Evolutionary conservation across 92 coral and sea anemone species (phyloP).

Genomic region (Ricordea florida): DNA sequence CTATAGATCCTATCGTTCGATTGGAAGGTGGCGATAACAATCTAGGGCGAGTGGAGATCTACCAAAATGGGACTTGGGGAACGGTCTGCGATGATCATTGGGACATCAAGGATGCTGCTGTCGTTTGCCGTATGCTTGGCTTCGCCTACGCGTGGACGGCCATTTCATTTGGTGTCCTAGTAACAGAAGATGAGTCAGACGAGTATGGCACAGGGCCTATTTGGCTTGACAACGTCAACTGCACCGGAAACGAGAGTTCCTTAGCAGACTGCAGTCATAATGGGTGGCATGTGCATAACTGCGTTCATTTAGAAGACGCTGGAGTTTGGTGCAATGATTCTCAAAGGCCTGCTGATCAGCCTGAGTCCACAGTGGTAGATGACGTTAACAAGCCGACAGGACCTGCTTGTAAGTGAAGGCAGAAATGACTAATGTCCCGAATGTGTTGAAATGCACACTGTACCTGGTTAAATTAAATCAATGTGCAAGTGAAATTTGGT

Average conservation of each 20-base stretch:
- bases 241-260: slow-evolving; percentile 17
- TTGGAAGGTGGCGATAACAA: not conserved
- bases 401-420: slow-evolving; percentile 12
- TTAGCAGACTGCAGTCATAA: slow-evolving; percentile 7
- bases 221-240: slow-evolving; percentile 35
- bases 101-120: slow-evolving; percentile 27
- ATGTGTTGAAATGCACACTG: too few species aligned
- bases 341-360: not conserved
- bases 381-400: slow-evolving; percentile 1
- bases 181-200: not conserved
- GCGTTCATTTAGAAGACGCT: slow-evolving; percentile 35
- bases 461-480: too few species aligned
- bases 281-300: slow-evolving; percentile 42
- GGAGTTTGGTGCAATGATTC: slow-evolving; percentile 20
- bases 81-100: slow-evolving; percentile 48
- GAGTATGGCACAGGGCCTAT: slow-evolving; percentile 26
- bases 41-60: slow-evolving; percentile 61
- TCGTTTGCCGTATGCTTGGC: slow-evolving; percentile 35
- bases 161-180: not conserved
- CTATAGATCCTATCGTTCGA: slow-evolving; percentile 12
- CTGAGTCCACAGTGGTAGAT: not conserved
- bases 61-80: slow-evolving; percentile 61
- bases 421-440: too few species aligned
- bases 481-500: too few species aligned
- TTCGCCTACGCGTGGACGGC: slow-evolving; percentile 22